Evolutionary conservation across 2,797 vertebrate species (phyloP), one percentile per base, ranked within the genome.

Genomic region (Crax fasciolata): DNA sequence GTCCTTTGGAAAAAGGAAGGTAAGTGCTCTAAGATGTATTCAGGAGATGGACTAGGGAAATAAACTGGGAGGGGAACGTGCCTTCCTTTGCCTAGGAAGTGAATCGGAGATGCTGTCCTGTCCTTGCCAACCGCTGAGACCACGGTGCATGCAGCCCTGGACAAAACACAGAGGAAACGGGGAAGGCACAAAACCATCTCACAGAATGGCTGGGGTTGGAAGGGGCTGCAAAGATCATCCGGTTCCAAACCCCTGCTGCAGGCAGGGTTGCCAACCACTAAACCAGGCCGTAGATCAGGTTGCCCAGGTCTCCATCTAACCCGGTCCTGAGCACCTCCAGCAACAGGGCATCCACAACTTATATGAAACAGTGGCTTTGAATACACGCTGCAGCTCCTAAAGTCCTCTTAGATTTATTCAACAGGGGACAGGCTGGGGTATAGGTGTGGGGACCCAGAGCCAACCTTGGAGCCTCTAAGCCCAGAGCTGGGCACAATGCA

Each of bases 21-120:
- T 7, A 61, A 79, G 24, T 0, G 1, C 17, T 49, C 28, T 23
- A 2, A 46, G 79, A 51, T 10, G 7, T 46, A 21, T 25, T 12
- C 27, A 3, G 8, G 65, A 76, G 20, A 27, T 38, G 19, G 39
- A 74, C 83, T 0, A 57, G 52, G 62, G 73, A 52, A 67, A 87
- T 35, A 75, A 73, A n/a, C 6, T 0, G 0, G 3, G 57, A 77
- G 11, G 17, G 2, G 65, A 83, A 54, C 0, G 0, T 2, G 3
- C 16, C 23, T 13, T 61, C 59, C 23, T 70, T 58, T 32, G 10
- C 43, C 43, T 51, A 8, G 8, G 38, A 61, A 65, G 39, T 6
- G 19, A 62, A 65, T 30, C 32, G 20, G 66, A 70, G 48, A 27
- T 43, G 35, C 17, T 71, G 27, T 44, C 38, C 75, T 75, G 65